These are phyloP conservation scores for Camptogramma bilineatum DNA, from an alignment of 2,888 invertebrate genomes.

Conservation along the genomic window DNA sequence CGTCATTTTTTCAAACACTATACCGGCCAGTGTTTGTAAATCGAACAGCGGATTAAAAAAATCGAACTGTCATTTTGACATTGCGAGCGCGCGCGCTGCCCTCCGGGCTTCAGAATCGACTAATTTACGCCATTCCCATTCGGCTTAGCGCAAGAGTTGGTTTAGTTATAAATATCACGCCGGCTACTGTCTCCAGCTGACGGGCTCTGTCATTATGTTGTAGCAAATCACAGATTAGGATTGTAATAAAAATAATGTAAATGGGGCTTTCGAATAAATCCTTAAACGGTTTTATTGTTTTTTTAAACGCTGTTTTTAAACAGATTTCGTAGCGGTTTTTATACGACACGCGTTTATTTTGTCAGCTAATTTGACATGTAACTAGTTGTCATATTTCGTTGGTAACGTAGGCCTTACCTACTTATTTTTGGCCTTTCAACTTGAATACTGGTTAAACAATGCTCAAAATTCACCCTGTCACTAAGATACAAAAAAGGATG, in stretches of 20 bases:
- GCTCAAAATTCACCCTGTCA: no score
- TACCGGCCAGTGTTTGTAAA: slow-evolving; percentile 2
- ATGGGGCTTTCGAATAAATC: background rate
- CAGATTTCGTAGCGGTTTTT: no score
- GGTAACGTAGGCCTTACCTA: no score
- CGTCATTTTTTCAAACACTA: background rate
- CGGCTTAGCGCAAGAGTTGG: slow-evolving; percentile 55
- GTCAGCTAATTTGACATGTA: no score
- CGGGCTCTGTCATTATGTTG: slow-evolving; percentile 11
- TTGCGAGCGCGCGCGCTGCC: slow-evolving; percentile 68
- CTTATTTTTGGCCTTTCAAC: no score
- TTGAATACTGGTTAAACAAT: no score
- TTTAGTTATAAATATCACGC: slow-evolving; percentile 68
- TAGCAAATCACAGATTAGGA: background rate
- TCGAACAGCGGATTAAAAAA: slow-evolving; percentile 48
- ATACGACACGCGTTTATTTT: no score
- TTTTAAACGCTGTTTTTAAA: no score
- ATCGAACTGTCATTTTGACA: slow-evolving; percentile 40
- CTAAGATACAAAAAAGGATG: no score
- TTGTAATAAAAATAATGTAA: background rate
- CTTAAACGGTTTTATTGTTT: background rate
- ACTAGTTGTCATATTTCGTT: no score
- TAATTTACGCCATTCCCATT: slow-evolving; percentile 55
- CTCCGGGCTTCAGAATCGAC: slow-evolving; percentile 57
- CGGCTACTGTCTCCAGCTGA: slow-evolving; percentile 18